phyloP scores from a whole-genome alignment of 2,797 vertebrate species.

The Schizopygopsis malacanthus region DNA sequence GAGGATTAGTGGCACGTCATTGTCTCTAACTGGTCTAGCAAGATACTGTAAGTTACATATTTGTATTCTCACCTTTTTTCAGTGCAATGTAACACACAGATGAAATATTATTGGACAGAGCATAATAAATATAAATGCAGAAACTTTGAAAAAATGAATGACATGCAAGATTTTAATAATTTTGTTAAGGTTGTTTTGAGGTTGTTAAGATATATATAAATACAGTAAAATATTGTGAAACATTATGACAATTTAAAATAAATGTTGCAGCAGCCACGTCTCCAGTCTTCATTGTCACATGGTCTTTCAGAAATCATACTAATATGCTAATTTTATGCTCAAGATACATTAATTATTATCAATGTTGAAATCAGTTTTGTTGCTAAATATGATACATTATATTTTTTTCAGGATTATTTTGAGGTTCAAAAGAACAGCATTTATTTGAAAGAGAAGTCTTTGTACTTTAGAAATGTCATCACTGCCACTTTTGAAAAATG shows the following conservation, averaged over 20 bases:
- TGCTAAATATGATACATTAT: too few relatives aligned
- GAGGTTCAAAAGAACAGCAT: background rate
- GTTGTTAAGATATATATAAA: background rate
- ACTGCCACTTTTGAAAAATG: too few relatives aligned
- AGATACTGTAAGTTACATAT: background rate
- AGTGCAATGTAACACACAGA: background rate
- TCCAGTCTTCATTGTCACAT: background rate
- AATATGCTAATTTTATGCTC: too few relatives aligned
- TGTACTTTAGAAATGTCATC: background rate
- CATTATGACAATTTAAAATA: background rate
- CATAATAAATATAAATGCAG: background rate
- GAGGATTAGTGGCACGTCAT: background rate
- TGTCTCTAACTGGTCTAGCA: background rate
- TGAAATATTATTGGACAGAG: background rate
- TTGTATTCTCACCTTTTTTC: background rate
- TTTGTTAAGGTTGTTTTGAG: too few relatives aligned
- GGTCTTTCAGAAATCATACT: background rate
- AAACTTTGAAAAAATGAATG: background rate
- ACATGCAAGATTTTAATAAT: background rate
- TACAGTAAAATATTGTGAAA: background rate
- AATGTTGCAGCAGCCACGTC: background rate
- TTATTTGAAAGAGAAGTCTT: background rate
- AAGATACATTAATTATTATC: background rate
- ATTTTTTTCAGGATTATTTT: background rate
- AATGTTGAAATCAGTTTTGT: background rate